Evolutionary conservation across 2,797 vertebrate genomes (phyloP), one percentile per base, ranked within the genome.

Genomic region (Eulemur mongoz): DNA sequence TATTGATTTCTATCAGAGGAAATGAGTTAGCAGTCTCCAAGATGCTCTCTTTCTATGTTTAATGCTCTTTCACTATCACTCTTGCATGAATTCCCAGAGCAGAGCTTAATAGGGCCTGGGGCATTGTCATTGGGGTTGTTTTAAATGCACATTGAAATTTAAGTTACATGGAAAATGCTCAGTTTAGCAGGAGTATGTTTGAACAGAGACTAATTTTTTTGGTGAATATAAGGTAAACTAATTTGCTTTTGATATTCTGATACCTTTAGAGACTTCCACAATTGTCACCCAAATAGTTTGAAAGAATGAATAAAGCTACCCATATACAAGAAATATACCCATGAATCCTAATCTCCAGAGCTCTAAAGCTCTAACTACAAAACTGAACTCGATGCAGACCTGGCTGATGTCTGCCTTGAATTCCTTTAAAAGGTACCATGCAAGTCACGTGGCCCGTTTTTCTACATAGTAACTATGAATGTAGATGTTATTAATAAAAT

Each of bases 1-100:
- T 95, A 97, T 97, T 94, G 97, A 97, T 97, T 93, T 96, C 83
- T 83, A 92, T 90, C 80, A 78, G 75, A 97, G 93, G 95, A 96
- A 97, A 94, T 91, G 97, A 96, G 93, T 83, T 93, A 89, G 94
- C 89, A 97, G 82, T 38, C 57, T 93, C 80, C 76, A 82, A 35
- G 73, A 94, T 91, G 48, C 61, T 96, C 67, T 88, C 73, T 93
- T 83, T 67, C 84, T 85, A 15, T 23, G 70, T 70, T 79, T 97
- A 96, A 95, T 93, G 92, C 32, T 73, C 79, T 89, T 95, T 76
- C n/a, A 22, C 79, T 69, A 4, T 85, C 80, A 69, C 22, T 93
- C 48, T 63, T 78, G 70, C 61, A 8, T 75, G 65, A 93, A 96
- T 95, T 95, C 86, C 38, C 89, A 88, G 54, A 89, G 80, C 50